Conservation (phyloP, 2,113 vertebrate species). For the Solea solea region DNA sequence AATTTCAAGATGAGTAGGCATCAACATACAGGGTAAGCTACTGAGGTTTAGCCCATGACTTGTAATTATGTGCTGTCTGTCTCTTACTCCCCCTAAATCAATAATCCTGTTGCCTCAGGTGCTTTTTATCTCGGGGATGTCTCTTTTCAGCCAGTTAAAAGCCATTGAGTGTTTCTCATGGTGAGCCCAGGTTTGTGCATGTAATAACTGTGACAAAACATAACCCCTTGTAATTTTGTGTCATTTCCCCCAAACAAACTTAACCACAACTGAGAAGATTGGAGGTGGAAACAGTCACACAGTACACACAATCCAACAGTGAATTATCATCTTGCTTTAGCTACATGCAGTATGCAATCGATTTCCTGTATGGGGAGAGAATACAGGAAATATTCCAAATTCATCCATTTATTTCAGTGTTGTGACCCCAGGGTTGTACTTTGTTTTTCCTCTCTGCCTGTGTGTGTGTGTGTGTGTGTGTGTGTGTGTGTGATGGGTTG, state of each 20-base stretch:
- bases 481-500: no score
- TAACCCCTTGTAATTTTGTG: background rate
- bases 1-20: constrained; percentile 35
- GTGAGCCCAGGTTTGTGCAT: background rate
- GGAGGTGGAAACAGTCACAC: constrained; percentile 11
- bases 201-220: background rate
- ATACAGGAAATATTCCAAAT: no score
- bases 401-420: no score
- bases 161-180: background rate
- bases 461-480: no score
- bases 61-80: constrained; percentile 51
- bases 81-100: constrained; percentile 35
- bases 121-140: constrained; percentile 28
- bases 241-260: constrained; percentile 9
- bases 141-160: constrained; percentile 9
- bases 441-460: no score
- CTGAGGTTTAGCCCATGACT: constrained; percentile 35
- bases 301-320: background rate
- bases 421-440: no score
- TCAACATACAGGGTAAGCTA: constrained; percentile 43
- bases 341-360: background rate
- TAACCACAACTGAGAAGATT: background rate
- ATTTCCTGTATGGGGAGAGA: constrained; percentile 2
- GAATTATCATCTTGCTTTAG: background rate
- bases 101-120: constrained; percentile 26